Conservation (phyloP, 2,888 invertebrate species). For the Eurois occulta region DNA sequence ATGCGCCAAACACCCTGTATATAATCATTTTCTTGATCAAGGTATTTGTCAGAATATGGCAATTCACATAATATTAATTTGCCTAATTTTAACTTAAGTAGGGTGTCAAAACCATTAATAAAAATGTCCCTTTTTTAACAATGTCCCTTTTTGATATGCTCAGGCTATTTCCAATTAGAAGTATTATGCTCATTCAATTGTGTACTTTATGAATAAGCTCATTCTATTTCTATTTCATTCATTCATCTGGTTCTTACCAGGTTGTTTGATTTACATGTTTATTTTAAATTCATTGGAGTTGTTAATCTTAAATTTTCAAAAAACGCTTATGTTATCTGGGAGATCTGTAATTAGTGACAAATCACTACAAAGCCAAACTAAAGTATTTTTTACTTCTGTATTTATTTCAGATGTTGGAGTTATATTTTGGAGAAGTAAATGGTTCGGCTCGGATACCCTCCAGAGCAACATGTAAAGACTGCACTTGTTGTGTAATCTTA, state of each 20-base stretch:
- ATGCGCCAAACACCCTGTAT: too few relatives aligned
- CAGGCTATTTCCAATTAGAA: not conserved
- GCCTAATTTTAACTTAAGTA: conserved; percentile 2
- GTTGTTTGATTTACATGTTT: too few relatives aligned
- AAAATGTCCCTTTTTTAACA: too few relatives aligned
- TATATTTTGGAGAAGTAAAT: conserved; percentile 82
- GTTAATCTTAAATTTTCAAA: too few relatives aligned
- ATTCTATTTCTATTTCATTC: too few relatives aligned
- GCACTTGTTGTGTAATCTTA: conserved; percentile 96
- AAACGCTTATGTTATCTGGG: too few relatives aligned
- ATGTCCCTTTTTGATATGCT: not conserved
- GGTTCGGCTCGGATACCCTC: conserved; percentile 78
- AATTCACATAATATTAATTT: not conserved
- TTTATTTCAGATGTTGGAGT: conserved; percentile 79
- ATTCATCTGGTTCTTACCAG: too few relatives aligned
- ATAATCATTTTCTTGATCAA: not conserved
- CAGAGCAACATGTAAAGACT: conserved; percentile 91
- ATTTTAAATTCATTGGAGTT: too few relatives aligned
- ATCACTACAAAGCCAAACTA: not conserved
- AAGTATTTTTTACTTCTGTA: not conserved
- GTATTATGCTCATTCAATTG: too few relatives aligned
- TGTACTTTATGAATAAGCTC: too few relatives aligned
- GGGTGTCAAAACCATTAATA: not conserved
- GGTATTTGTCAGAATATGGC: not conserved
- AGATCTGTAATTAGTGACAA: too few relatives aligned